Evolutionary conservation across 2,888 invertebrate species (phyloP).

Genomic region (Campoplex capitator): DNA sequence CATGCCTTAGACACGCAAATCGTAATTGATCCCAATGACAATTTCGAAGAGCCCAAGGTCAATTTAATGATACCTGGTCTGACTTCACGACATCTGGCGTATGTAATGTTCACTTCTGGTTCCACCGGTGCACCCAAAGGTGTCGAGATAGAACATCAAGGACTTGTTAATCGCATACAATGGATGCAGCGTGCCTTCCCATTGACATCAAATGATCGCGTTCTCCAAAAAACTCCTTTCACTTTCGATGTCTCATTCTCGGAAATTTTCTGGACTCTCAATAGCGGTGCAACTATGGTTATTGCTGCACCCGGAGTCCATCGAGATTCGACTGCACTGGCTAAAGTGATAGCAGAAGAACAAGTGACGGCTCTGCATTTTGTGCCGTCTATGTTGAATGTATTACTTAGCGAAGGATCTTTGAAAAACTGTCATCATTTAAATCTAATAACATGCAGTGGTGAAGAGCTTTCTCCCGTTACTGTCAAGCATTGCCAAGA

Average conservation of each 20-base stretch:
- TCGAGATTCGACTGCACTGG: not conserved
- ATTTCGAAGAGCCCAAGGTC: not conserved
- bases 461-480: not conserved
- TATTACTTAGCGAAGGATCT: not conserved
- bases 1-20: not conserved
- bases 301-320: conserved; percentile 9
- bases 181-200: conserved; percentile 2
- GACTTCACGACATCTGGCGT: conserved; percentile 1
- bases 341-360: not conserved
- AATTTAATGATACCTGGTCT: not conserved
- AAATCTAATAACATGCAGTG: not conserved
- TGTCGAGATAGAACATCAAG: conserved; percentile 20
- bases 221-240: conserved; percentile 17
- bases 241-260: conserved; percentile 6
- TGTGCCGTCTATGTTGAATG: conserved; percentile 18
- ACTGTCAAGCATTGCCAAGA: conserved; percentile 16
- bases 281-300: not conserved
- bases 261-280: conserved; percentile 26
- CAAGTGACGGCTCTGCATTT: not conserved
- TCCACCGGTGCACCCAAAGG: conserved; percentile 22
- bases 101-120: conserved; percentile 32
- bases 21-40: not conserved
- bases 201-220: not conserved
- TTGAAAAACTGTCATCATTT: not conserved
- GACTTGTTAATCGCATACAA: not conserved